phyloP scores from a whole-genome alignment of 2,797 vertebrate species.

The Phaenicophaeus curvirostris region DNA sequence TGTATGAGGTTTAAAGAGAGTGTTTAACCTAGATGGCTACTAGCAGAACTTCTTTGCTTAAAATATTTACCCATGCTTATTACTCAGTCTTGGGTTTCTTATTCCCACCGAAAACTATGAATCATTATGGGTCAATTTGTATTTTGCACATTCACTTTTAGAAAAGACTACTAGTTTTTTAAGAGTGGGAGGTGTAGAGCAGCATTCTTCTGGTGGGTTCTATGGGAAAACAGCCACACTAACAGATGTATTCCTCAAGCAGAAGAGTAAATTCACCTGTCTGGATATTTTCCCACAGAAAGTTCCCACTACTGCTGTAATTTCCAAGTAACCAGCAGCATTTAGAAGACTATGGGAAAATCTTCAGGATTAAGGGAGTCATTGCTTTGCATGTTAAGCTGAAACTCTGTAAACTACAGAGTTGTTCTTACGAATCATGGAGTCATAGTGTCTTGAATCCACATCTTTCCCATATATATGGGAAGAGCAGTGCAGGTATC shows the following conservation, averaged over 20 bases:
- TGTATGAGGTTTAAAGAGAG: neutral
- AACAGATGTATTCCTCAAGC: neutral
- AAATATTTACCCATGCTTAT: neutral
- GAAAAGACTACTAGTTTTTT: neutral
- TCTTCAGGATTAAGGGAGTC: neutral
- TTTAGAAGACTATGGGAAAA: neutral
- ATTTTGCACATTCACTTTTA: neutral
- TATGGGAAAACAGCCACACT: neutral
- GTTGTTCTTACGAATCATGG: neutral
- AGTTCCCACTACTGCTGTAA: neutral
- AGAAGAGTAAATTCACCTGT: neutral
- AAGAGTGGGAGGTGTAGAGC: neutral
- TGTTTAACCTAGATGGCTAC: neutral
- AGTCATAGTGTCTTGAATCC: neutral
- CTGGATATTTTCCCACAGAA: neutral
- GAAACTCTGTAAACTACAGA: neutral
- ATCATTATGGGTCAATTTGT: neutral
- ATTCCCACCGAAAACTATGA: neutral
- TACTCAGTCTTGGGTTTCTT: neutral
- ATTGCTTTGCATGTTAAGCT: neutral
- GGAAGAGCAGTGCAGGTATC: neutral
- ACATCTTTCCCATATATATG: neutral
- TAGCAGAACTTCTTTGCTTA: conserved; percentile 2
- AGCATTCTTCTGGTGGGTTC: neutral
- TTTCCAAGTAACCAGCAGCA: neutral